phyloP scores from a whole-genome alignment of 2,113 vertebrate species.

The Colinus virginianus region DNA sequence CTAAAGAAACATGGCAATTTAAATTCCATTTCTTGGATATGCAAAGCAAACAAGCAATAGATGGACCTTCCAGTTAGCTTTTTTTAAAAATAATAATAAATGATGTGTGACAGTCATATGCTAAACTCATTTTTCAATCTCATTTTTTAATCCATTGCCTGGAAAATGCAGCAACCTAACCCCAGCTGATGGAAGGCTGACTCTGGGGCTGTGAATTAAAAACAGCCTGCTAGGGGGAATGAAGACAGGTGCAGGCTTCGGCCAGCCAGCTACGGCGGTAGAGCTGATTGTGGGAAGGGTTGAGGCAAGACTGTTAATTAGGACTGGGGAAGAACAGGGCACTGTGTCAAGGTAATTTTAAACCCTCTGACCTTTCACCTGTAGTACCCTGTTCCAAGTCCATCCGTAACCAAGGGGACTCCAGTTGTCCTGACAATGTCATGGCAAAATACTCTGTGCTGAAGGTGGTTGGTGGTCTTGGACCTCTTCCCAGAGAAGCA shows the following conservation, averaged over 20 bases:
- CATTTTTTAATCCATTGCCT: conserved; percentile 34
- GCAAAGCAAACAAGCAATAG: conserved; percentile 18
- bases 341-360: conserved; percentile 2
- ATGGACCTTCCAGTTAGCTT: conserved; percentile 30
- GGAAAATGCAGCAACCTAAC: conserved; percentile 19
- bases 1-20: conserved; percentile 6
- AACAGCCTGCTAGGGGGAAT: not conserved
- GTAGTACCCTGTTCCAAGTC: not conserved
- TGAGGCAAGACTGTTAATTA: not conserved
- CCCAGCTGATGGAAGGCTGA: not conserved
- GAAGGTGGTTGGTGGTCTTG: conserved; percentile 38
- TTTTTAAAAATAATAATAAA: not conserved
- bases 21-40: conserved; percentile 54
- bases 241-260: conserved; percentile 35
- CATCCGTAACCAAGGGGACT: conserved; percentile 24
- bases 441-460: conserved; percentile 37
- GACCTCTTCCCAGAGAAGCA: conserved; percentile 44
- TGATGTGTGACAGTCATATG: conserved; percentile 18
- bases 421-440: conserved; percentile 52
- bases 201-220: conserved; percentile 6
- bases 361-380: conserved; percentile 22
- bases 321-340: not conserved
- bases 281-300: not conserved
- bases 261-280: conserved; percentile 10
- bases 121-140: conserved; percentile 48